Evolutionary conservation across 2,888 invertebrate genomes (phyloP), one percentile per base, ranked within the genome.

Genomic region (Hydropsyche betteni): DNA sequence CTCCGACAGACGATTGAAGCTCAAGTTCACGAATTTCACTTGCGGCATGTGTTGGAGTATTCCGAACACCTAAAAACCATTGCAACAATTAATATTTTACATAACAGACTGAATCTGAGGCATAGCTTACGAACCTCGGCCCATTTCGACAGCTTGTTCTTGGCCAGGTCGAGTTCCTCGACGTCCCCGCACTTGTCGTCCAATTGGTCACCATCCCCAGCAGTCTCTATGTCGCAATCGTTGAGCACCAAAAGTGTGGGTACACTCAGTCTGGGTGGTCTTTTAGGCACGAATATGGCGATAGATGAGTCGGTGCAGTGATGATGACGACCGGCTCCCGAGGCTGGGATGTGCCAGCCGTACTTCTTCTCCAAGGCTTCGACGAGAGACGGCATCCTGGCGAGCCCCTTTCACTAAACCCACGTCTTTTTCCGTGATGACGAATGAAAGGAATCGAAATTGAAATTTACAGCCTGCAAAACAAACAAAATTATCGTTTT

Each of bases 141-240:
- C 96, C 97, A 97, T 82, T 94, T 91, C 77, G 91, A 91, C 33
- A 98, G 89, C 83, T 94, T 93, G 85, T 98, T 98, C 83, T 97
- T 95, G 55, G 97, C 96, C 81, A 98, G 89, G 84, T 98, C 98
- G 80, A 98, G 89, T 84, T 98, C 98, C 81, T 94, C 93, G n/a
- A 98, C 97, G 81, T 93, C 92, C 73, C 93, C 92, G 83, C 95
- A 96, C 84, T 94, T 94, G 80, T 92, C 93, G 53, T 92, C 91
- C 75, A 96, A 88, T 78, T 90, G 91, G 78, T 92, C 90, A 73
- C 93, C 92, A 83, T 94, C 93, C 34, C 97, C 97, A 61, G 96
- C 96, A 82, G 93, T 92, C 83, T 95, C 93, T 80, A 97, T 97
- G 84, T 94, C 94, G 86, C 96, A 96, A 86, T 95, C 94, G 82